Percentiles rank a stretch among this genome's conserved stretches.
These are phyloP conservation scores for Lasioglossum zephyrum DNA, from an alignment of 2,888 invertebrate species.

Conservation along the genomic window DNA sequence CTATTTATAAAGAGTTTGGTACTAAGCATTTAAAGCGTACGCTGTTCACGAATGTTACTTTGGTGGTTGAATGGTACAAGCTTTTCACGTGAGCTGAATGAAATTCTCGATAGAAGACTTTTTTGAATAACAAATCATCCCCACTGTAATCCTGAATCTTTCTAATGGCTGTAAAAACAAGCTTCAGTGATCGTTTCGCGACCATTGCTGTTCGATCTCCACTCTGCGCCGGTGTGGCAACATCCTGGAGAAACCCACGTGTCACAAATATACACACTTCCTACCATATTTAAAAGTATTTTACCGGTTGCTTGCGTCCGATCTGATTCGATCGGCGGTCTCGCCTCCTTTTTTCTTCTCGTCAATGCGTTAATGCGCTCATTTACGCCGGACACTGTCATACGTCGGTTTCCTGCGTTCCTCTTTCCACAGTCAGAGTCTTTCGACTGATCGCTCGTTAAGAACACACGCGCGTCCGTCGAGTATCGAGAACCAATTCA, in stretches of 20 bases:
- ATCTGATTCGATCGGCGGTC: neutral
- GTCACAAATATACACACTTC: neutral
- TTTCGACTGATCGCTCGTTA: neutral
- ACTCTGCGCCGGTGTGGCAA: neutral
- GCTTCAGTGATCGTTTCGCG: neutral
- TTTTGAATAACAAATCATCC: neutral
- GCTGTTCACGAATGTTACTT: neutral
- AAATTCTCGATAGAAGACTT: neutral
- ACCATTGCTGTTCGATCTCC: neutral
- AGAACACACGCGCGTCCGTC: neutral
- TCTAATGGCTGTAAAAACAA: neutral
- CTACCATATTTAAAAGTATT: neutral
- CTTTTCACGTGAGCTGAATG: neutral
- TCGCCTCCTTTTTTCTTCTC: neutral
- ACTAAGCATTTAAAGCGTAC: neutral
- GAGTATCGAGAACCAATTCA: conserved; percentile 6
- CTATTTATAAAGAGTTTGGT: neutral
- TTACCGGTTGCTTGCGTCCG: neutral
- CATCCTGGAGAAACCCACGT: neutral
- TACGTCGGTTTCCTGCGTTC: neutral
- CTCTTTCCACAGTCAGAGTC: neutral
- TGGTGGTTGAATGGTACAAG: neutral
- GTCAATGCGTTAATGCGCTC: neutral
- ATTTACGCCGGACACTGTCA: neutral
- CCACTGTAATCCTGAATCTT: neutral